These are phyloP conservation scores for Hipparchia semele DNA, from an alignment of 2,888 invertebrate species.

Conservation along the genomic window DNA sequence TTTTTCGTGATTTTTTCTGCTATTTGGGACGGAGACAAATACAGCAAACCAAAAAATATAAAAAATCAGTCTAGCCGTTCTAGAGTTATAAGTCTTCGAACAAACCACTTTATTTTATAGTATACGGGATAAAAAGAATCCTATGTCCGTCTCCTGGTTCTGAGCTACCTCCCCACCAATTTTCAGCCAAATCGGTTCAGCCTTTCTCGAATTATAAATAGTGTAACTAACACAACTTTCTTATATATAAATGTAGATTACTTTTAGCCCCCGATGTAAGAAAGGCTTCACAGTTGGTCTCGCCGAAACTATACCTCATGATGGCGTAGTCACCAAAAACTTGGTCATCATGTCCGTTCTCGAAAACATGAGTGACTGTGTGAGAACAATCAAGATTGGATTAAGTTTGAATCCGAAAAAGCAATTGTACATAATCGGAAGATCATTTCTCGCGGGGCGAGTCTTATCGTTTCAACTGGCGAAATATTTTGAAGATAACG, in stretches of 20 bases:
- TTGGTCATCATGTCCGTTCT: conserved; percentile 61
- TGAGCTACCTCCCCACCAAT: too few species aligned
- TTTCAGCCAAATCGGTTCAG: too few species aligned
- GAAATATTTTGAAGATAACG: conserved; percentile 42
- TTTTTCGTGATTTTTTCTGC: too few species aligned
- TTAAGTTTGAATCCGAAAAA: conserved; percentile 22
- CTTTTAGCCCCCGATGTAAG: conserved; percentile 68
- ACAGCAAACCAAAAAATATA: too few species aligned
- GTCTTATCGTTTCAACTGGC: conserved; percentile 62
- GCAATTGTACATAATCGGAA: conserved; percentile 52
- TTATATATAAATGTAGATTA: conserved; percentile 4
- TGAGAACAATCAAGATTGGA: conserved; percentile 53
- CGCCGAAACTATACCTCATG: conserved; percentile 56
- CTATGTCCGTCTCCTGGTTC: too few species aligned
- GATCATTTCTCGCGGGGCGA: conserved; percentile 54
- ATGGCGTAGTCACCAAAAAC: conserved; percentile 56
- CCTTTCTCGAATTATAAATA: too few species aligned
- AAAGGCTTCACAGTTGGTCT: conserved; percentile 64
- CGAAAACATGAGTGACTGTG: conserved; percentile 59
- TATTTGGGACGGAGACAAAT: too few species aligned
- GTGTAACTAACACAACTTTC: too few species aligned
- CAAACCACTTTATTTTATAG: too few species aligned
- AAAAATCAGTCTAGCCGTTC: too few species aligned
- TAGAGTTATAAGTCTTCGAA: too few species aligned
- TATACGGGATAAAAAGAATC: too few species aligned